phyloP scores from a whole-genome alignment of 2,888 invertebrate species.

The Adelognathus sp. region DNA sequence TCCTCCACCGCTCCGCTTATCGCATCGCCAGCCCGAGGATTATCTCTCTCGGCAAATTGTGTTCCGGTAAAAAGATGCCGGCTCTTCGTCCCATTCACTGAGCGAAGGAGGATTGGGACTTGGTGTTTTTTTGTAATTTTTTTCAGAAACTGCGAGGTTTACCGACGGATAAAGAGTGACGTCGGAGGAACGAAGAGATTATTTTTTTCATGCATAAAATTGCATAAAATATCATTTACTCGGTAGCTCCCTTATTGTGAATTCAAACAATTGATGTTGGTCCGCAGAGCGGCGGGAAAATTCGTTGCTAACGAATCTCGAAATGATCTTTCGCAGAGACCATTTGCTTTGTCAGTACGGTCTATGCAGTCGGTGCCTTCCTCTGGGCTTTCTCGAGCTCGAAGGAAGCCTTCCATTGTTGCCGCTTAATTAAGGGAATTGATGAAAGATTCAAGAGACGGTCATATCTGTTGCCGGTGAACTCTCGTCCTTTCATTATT shows the following conservation, averaged over 20 bases:
- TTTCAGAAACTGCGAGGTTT: neutral
- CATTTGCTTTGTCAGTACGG: neutral
- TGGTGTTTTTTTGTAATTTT: neutral
- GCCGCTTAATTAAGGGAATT: conserved; percentile 75
- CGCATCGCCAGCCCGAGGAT: neutral
- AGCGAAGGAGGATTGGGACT: neutral
- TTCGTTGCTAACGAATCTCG: neutral
- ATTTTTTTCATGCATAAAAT: neutral
- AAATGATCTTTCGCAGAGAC: conserved; percentile 9
- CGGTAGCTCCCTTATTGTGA: neutral
- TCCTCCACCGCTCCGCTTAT: neutral
- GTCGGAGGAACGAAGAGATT: neutral
- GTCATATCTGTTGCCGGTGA: conserved; percentile 35
- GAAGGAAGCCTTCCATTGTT: conserved; percentile 66
- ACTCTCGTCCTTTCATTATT: conserved; percentile 33
- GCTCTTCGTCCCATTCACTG: neutral
- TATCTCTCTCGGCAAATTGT: conserved; percentile 2
- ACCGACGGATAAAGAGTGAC: neutral
- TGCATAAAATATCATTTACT: conserved; percentile 9
- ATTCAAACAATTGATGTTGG: conserved; percentile 1
- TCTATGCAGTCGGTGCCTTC: neutral
- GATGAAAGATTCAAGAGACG: conserved; percentile 73
- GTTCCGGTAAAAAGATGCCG: conserved; percentile 14
- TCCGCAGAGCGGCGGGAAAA: neutral
- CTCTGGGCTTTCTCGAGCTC: conserved; percentile 12